phyloP scores from a whole-genome alignment of 2,888 invertebrate species.

The Drosophila paracracens region DNA sequence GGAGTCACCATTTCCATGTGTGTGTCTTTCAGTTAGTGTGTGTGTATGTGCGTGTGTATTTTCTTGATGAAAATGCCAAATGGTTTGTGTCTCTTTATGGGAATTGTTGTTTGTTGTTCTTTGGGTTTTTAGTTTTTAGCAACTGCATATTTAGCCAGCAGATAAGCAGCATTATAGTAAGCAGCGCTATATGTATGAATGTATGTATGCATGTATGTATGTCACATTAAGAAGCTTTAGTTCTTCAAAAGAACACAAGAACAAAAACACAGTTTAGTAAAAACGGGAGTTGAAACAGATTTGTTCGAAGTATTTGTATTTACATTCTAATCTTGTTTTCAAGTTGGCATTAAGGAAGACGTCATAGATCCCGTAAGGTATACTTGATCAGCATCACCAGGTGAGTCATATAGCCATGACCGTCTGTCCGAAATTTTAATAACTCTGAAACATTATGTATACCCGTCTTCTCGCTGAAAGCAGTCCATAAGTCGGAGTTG shows the following conservation, averaged over 20 bases:
- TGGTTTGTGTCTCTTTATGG: constrained; percentile 80
- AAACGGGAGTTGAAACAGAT: not conserved
- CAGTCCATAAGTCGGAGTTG: not conserved
- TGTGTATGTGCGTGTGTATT: constrained; percentile 34
- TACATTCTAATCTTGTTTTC: not conserved
- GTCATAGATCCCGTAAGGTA: not conserved
- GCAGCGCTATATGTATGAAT: constrained; percentile 8
- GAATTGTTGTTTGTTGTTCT: constrained; percentile 79
- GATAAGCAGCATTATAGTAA: constrained; percentile 68
- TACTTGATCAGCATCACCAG: not conserved
- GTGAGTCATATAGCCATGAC: not conserved
- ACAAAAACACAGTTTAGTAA: not conserved
- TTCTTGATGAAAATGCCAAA: constrained; percentile 78
- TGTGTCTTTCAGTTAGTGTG: constrained; percentile 7
- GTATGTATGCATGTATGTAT: not conserved
- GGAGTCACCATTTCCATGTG: constrained; percentile 46
- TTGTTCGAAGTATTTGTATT: not conserved
- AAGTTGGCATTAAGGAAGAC: not conserved
- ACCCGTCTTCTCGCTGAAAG: too few relatives aligned
- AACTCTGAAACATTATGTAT: not conserved
- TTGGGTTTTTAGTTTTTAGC: constrained; percentile 64
- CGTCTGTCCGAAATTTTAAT: not conserved
- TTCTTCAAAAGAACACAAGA: constrained; percentile 8
- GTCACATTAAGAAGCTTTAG: constrained; percentile 5
- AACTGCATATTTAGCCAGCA: constrained; percentile 63